A percentile compares a stretch with the other conserved stretches of the same genome.
Evolutionary conservation across 2,888 invertebrate species (phyloP).

Genomic region (Hydrotaea diabolus): DNA sequence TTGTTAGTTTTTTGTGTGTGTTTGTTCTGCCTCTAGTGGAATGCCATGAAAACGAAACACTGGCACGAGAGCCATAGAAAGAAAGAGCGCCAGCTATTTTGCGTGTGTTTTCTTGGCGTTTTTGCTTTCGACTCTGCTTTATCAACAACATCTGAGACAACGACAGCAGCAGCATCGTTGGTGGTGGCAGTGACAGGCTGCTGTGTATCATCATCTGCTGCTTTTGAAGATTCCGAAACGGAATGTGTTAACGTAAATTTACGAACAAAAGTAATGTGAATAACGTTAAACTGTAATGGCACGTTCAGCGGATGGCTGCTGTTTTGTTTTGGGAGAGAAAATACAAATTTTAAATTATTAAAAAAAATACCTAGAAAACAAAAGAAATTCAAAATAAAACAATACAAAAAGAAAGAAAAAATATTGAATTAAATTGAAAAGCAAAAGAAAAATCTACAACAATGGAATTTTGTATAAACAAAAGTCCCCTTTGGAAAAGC

Average conservation of each 20-base stretch:
- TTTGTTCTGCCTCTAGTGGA: conserved; percentile 52
- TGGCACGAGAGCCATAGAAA: conserved; percentile 22
- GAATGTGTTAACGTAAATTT: conserved; percentile 58
- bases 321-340: conserved; percentile 47
- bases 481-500: not conserved
- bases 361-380: conserved; percentile 13
- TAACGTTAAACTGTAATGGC: conserved; percentile 67
- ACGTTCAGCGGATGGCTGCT: conserved; percentile 68
- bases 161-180: not conserved
- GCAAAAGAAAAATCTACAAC: not conserved
- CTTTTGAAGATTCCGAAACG: conserved; percentile 25
- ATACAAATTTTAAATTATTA: not conserved
- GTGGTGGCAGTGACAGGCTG: not conserved
- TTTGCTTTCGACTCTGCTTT: not conserved
- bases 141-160: not conserved
- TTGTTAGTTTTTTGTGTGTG: too few species aligned
- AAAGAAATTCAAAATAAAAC: conserved; percentile 39
- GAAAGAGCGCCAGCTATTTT: not conserved
- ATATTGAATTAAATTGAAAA: not conserved
- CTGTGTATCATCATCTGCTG: conserved; percentile 22
- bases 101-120: not conserved
- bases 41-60: conserved; percentile 55
- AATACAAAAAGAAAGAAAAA: conserved; percentile 61
- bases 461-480: conserved; percentile 28
- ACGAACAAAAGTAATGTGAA: conserved; percentile 60